Conservation (phyloP, 2,113 vertebrate genomes). For the Okapia johnstoni region DNA sequence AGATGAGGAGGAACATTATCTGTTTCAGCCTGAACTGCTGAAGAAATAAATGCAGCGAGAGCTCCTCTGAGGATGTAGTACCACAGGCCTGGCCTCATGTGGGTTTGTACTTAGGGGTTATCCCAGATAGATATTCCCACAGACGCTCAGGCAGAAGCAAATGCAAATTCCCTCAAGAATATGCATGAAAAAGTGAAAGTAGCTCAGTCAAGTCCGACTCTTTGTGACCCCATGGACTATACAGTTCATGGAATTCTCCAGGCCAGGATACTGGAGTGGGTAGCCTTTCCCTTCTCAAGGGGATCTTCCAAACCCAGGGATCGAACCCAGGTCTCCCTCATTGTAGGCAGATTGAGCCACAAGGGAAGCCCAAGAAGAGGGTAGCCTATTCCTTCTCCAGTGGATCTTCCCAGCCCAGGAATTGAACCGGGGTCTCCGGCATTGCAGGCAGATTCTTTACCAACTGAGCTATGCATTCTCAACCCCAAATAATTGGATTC, state of each 20-base stretch:
- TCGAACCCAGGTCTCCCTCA: neutral
- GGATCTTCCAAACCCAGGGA: neutral
- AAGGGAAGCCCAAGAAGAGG: neutral
- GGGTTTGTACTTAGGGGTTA: neutral
- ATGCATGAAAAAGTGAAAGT: neutral
- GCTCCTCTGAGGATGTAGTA: neutral
- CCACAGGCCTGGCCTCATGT: neutral
- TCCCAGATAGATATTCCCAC: neutral
- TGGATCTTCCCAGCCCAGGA: neutral
- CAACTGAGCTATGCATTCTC: neutral
- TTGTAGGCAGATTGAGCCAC: neutral
- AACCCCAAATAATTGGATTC: neutral
- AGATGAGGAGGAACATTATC: neutral
- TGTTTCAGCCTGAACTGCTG: neutral
- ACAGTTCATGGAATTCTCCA: neutral
- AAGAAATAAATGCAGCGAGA: neutral
- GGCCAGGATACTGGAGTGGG: neutral
- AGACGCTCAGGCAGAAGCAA: neutral
- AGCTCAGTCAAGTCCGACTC: neutral
- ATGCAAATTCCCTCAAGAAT: neutral
- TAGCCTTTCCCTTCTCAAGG: neutral
- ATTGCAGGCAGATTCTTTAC: neutral
- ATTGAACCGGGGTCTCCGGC: neutral
- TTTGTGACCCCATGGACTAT: fast-evolving
- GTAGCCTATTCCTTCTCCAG: neutral